These are phyloP conservation scores for Pelusios castaneus DNA, from an alignment of 2,113 vertebrate genomes.

Conservation along the genomic window DNA sequence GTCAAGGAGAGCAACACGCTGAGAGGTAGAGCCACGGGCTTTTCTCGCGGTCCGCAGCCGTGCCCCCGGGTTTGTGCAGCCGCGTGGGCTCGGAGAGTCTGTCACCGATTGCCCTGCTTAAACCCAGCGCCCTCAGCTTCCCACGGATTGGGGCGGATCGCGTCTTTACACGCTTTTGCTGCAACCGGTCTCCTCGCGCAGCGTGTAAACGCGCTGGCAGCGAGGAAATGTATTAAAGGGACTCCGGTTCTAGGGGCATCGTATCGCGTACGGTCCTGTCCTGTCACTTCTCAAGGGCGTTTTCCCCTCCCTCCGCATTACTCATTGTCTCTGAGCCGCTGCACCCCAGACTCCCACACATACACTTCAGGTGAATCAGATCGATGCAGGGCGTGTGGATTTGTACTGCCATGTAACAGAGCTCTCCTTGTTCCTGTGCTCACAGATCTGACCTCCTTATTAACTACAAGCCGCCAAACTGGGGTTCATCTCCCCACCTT, in stretches of 20 bases:
- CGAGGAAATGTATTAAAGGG: neutral
- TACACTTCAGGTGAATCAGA: neutral
- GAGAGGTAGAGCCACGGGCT: constrained; percentile 83
- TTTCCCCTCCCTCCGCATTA: neutral
- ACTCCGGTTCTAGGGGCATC: neutral
- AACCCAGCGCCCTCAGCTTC: neutral
- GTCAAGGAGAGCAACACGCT: constrained; percentile 90
- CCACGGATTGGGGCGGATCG: neutral
- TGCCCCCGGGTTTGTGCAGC: too few species aligned
- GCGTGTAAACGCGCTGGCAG: constrained; percentile 13
- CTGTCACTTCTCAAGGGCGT: neutral
- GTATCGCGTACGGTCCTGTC: neutral
- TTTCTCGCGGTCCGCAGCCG: neutral
- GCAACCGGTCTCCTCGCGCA: neutral
- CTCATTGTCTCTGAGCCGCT: neutral
- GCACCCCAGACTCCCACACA: neutral
- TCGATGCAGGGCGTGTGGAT: neutral
- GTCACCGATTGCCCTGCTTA: neutral
- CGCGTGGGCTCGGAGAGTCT: too few species aligned
- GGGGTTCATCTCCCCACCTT: constrained; percentile 88
- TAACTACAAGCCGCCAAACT: constrained; percentile 90
- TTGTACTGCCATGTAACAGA: constrained; percentile 59
- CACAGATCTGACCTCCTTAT: constrained; percentile 96
- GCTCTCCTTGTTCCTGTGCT: constrained; percentile 70
- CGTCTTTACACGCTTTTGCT: neutral